Evolutionary conservation across 2,888 invertebrate genomes (phyloP).

Genomic region (Coronaproctus castanopsis): DNA sequence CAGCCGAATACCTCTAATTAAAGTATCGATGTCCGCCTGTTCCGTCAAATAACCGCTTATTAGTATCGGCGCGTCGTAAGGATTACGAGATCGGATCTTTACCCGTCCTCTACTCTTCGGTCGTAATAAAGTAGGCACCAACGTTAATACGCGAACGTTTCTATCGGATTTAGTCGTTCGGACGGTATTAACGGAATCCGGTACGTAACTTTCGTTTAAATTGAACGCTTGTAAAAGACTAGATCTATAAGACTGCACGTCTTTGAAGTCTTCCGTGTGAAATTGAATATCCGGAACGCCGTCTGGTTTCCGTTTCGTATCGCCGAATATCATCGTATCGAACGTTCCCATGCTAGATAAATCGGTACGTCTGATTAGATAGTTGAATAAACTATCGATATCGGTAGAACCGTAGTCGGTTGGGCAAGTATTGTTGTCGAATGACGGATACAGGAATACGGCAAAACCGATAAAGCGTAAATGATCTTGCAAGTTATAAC

Average conservation of each 20-base stretch:
- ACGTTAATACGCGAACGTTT: background rate
- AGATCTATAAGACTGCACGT: background rate
- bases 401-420: conserved; percentile 14
- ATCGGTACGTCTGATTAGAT: background rate
- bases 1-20: background rate
- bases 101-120: background rate
- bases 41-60: background rate
- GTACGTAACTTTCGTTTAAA: background rate
- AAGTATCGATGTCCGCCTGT: background rate
- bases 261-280: background rate
- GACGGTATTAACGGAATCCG: too few species aligned
- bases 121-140: background rate
- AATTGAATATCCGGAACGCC: background rate
- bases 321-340: background rate
- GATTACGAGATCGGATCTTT: background rate
- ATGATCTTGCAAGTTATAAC: conserved; percentile 34
- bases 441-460: background rate
- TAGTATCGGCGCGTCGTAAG: background rate
- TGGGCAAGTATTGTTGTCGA: background rate
- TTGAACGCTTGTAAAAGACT: background rate
- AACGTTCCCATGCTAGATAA: background rate
- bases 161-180: background rate
- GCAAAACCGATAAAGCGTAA: background rate
- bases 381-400: background rate
- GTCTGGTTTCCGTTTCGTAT: background rate